These are phyloP conservation scores for Nycticebus coucang DNA, from an alignment of 2,113 vertebrate genomes.

Conservation along the genomic window DNA sequence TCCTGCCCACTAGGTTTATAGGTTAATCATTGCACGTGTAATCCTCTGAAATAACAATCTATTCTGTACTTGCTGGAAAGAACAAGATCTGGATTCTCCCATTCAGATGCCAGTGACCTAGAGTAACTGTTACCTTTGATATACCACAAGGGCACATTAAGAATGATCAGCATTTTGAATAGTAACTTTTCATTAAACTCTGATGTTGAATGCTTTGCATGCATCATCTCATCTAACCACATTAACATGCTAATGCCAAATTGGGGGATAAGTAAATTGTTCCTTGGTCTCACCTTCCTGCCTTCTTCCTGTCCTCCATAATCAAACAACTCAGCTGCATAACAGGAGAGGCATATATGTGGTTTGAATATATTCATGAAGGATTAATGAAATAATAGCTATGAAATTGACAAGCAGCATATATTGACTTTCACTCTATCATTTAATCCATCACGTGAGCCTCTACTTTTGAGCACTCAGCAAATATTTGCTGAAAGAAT, in stretches of 20 bases:
- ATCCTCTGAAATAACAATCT: background rate
- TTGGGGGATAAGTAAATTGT: background rate
- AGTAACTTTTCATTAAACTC: constrained; percentile 4
- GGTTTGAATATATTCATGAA: constrained; percentile 60
- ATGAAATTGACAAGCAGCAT: background rate
- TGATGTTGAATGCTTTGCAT: background rate
- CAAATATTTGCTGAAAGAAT: constrained; percentile 34
- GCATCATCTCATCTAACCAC: background rate
- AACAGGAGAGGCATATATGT: background rate
- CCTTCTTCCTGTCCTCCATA: background rate
- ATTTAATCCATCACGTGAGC: background rate
- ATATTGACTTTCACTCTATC: constrained; percentile 15
- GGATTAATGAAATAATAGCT: constrained; percentile 30
- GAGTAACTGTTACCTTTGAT: background rate
- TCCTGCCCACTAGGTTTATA: background rate
- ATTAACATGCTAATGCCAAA: background rate
- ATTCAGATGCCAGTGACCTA: background rate
- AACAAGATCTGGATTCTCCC: background rate
- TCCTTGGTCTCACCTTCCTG: constrained; percentile 33
- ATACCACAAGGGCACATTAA: background rate
- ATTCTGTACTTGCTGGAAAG: background rate
- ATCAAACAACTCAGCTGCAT: constrained; percentile 8
- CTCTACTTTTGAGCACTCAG: background rate
- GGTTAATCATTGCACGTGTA: background rate
- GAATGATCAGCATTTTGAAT: constrained; percentile 23